These are phyloP conservation scores for Diorhabda elongata DNA, from an alignment of 1,140 invertebrate genomes.

Conservation along the genomic window DNA sequence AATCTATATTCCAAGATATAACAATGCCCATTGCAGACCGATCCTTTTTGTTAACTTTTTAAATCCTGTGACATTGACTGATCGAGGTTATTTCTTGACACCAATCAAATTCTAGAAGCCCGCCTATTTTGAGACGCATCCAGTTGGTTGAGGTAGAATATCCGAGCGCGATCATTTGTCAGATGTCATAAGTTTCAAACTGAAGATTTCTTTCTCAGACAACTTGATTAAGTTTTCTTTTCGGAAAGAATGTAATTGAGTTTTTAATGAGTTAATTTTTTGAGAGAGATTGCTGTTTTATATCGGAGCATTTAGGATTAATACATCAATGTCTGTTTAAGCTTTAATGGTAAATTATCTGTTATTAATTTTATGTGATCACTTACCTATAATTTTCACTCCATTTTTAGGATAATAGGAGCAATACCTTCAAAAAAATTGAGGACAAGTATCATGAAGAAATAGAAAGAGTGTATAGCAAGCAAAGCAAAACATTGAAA, in stretches of 20 bases:
- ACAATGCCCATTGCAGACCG: too few species aligned
- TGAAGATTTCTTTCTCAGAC: slow-evolving; percentile 2
- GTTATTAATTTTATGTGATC: too few species aligned
- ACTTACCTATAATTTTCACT: too few species aligned
- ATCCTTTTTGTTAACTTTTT: background rate
- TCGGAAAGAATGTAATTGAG: slow-evolving; percentile 10
- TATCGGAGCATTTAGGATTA: background rate
- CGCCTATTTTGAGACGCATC: slow-evolving; percentile 11
- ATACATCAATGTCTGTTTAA: background rate
- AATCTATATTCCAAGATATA: too few species aligned
- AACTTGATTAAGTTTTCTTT: slow-evolving; percentile 5
- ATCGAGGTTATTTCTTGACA: slow-evolving; percentile 17
- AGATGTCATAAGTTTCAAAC: slow-evolving; percentile 12
- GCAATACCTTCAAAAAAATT: too few species aligned
- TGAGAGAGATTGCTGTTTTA: background rate
- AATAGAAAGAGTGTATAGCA: too few species aligned
- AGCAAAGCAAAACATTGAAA: too few species aligned
- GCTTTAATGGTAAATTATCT: background rate
- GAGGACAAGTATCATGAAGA: too few species aligned
- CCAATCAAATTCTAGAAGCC: slow-evolving; percentile 16
- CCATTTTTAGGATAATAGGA: too few species aligned
- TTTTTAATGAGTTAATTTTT: slow-evolving; percentile 15
- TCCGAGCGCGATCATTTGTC: slow-evolving; percentile 10
- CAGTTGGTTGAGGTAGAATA: slow-evolving; percentile 9
- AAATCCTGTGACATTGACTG: slow-evolving; percentile 8